Evolutionary conservation across 2,113 vertebrate species (phyloP).

Genomic region (Nothobranchius kuhntae): DNA sequence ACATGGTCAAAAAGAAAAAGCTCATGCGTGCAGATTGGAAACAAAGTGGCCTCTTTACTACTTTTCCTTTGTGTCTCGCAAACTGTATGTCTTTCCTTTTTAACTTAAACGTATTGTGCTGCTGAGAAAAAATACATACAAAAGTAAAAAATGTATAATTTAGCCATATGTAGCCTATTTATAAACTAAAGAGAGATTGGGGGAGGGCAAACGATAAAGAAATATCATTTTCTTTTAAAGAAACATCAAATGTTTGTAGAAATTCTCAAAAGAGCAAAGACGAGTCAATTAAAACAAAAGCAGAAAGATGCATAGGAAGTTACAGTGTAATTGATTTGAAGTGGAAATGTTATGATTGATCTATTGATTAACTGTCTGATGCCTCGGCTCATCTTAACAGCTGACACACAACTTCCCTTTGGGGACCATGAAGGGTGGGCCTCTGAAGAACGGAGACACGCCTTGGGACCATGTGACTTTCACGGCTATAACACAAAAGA

Average conservation of each 20-base stretch:
- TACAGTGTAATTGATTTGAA: slow-evolving; percentile 71
- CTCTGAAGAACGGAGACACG: slow-evolving; percentile 38
- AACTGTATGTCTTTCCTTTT: slow-evolving; percentile 59
- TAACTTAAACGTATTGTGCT: slow-evolving; percentile 30
- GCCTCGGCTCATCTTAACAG: slow-evolving; percentile 62
- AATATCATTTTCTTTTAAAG: slow-evolving; percentile 10
- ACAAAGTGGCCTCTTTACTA: slow-evolving; percentile 82
- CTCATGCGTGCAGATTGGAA: slow-evolving; percentile 78
- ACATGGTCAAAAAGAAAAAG: slow-evolving; percentile 81
- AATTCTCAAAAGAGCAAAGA: slow-evolving; percentile 3
- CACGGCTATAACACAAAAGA: slow-evolving; percentile 40
- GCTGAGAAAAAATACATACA: slow-evolving; percentile 4
- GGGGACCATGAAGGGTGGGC: slow-evolving; percentile 39
- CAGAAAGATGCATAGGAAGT: slow-evolving; percentile 48
- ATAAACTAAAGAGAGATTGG: not conserved
- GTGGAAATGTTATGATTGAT: slow-evolving; percentile 82
- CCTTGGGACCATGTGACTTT: slow-evolving; percentile 37
- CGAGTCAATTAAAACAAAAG: slow-evolving; percentile 28
- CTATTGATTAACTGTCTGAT: slow-evolving; percentile 73
- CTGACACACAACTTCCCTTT: slow-evolving; percentile 63
- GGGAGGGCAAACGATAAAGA: not conserved
- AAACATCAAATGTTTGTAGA: slow-evolving; percentile 14
- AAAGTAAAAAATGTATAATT: not conserved
- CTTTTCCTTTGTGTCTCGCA: slow-evolving; percentile 67
- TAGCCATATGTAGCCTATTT: not conserved